Evolutionary conservation across 1,140 invertebrate genomes (phyloP), one percentile per base, ranked within the genome.

Genomic region (Musca vetustissima): DNA sequence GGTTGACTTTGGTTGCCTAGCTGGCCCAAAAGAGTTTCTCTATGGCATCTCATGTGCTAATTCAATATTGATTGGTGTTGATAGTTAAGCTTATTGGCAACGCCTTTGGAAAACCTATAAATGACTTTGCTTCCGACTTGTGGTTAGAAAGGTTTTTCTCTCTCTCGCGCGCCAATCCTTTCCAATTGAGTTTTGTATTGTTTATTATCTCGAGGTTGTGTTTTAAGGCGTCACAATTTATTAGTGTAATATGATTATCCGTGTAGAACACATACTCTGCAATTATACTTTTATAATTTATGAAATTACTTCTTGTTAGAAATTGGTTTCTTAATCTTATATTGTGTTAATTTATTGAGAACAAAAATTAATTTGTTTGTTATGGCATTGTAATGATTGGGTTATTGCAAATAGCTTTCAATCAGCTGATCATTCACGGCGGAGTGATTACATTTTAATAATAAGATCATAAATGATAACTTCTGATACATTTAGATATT

Each of bases 171-270:
- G n/a, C n/a, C n/a, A n/a, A n/a, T 43, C 36, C 36, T 43, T 43
- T 43, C 36, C 36, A 43, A 43, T 43, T 43, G 36, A 43, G 36
- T 43, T 43, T 43, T 13, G 4, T 43, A 43, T 43, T 13, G 36
- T 49, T 64, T 24, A 22, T 64, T 43, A 49, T 22, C 21, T 66
- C n/a, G n/a, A n/a, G n/a, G n/a, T 66, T 48, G 43, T 52, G 49
- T 66, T 49, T 66, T 71, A 64, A 76, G 75, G 70, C 75, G 73
- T 77, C 71, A 67, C 71, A 72, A 77, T 75, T 75, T 72, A 76
- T 76, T 76, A 72, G 76, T 74, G 73, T 72, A 70, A 74, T 76
- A 71, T 75, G 76, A 76, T 75, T 76, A 70, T 69, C 28, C 36
- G 13, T 43, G 36, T 28, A 3, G 36, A 8, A 1, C 36, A 43